A percentile compares a stretch with the other conserved stretches of the same genome.
phyloP scores from a whole-genome alignment of 2,888 invertebrate species.

The Hemicrepidius hirtus region DNA sequence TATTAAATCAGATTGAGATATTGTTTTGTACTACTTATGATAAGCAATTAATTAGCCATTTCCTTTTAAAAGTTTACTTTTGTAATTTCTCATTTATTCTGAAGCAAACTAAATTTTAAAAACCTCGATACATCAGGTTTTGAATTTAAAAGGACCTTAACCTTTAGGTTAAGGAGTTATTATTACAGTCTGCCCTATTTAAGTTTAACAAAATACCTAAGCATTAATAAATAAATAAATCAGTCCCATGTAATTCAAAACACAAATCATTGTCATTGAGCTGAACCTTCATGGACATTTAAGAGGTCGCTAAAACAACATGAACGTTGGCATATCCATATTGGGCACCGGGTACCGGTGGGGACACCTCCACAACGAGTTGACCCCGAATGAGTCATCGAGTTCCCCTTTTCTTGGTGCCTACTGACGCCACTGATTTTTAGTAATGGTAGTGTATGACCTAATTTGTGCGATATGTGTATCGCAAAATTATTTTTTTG shows the following conservation, averaged over 20 bases:
- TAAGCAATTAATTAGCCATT: no score
- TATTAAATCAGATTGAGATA: no score
- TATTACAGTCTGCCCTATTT: neutral
- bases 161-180: constrained; percentile 3
- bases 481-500: constrained; percentile 4
- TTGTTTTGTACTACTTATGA: no score
- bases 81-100: no score
- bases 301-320: constrained; percentile 42
- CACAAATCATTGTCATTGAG: constrained; percentile 36
- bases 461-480: constrained; percentile 27
- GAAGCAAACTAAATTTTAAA: no score
- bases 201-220: neutral
- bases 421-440: constrained; percentile 21
- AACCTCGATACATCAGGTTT: no score
- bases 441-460: constrained; percentile 34
- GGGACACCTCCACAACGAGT: constrained; percentile 45
- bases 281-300: constrained; percentile 38
- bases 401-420: constrained; percentile 14
- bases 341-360: constrained; percentile 38
- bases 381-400: constrained; percentile 51
- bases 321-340: constrained; percentile 43
- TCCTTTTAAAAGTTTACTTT: no score
- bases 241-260: constrained; percentile 18
- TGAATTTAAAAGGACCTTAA: neutral
- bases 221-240: constrained; percentile 12